phyloP scores from a whole-genome alignment of 1,140 invertebrate species.

The Steinernema feltiae region DNA sequence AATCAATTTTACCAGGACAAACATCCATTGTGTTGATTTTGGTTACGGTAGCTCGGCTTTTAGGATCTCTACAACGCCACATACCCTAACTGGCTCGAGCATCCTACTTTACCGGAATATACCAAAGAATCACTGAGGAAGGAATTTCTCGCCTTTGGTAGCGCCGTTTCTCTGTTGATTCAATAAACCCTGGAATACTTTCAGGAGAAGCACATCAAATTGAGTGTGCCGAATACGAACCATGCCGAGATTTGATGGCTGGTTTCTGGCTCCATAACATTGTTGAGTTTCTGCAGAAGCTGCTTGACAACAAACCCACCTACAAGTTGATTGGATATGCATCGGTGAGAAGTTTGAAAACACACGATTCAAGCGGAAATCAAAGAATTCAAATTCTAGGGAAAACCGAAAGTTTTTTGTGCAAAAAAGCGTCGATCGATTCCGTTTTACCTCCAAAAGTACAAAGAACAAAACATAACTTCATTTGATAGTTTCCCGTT shows the following conservation, averaged over 20 bases:
- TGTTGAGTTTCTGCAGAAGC: conserved; percentile 23
- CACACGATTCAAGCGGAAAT: background rate
- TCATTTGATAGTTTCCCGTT: no score
- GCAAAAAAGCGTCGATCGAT: no score
- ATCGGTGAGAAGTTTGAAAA: conserved; percentile 24
- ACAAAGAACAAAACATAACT: no score
- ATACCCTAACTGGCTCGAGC: conserved; percentile 34
- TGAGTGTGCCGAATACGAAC: conserved; percentile 32
- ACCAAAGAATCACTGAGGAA: conserved; percentile 30
- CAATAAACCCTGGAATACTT: background rate
- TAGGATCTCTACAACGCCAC: conserved; percentile 36
- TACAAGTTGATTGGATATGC: conserved; percentile 35
- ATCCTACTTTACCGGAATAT: conserved; percentile 29
- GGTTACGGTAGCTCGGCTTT: no score
- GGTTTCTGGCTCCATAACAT: conserved; percentile 33
- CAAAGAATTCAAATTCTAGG: no score
- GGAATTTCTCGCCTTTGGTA: conserved; percentile 35
- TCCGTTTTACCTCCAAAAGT: no score
- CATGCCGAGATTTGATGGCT: conserved; percentile 38
- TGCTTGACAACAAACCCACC: conserved; percentile 16
- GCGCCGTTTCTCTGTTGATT: background rate
- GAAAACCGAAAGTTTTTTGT: no score
- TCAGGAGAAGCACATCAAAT: conserved; percentile 39
- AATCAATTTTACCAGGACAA: background rate
- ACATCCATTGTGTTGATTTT: no score